phyloP scores from a whole-genome alignment of 2,888 invertebrate species.

The Octonoba sinensis region DNA sequence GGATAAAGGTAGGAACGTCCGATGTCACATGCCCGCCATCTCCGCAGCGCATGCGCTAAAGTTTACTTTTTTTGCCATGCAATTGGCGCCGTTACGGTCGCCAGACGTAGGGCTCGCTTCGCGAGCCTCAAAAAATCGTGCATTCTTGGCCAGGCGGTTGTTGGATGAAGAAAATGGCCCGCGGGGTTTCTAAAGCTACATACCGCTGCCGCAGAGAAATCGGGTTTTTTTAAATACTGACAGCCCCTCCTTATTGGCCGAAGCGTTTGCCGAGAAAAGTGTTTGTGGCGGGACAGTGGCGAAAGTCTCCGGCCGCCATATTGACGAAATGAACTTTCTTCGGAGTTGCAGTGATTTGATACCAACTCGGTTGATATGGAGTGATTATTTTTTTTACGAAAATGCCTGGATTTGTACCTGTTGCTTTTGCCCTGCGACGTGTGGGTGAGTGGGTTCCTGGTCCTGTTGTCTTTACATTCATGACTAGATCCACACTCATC shows the following conservation, averaged over 20 bases:
- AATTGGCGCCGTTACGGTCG: conserved; percentile 41
- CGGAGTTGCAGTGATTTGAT: conserved; percentile 31
- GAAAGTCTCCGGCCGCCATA: conserved; percentile 43
- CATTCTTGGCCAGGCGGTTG: conserved; percentile 49
- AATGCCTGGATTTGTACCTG: conserved; percentile 41
- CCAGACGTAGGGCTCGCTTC: conserved; percentile 25
- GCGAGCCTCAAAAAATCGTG: conserved; percentile 28
- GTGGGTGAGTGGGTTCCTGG: conserved; percentile 61
- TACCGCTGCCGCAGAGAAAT: conserved; percentile 35
- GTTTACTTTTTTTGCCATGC: background rate
- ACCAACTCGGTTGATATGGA: too few relatives aligned
- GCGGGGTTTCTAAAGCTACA: conserved; percentile 37
- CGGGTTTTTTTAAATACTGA: conserved; percentile 35
- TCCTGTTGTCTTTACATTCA: conserved; percentile 54
- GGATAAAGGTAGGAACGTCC: too few relatives aligned
- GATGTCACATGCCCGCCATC: background rate
- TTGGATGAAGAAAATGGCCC: conserved; percentile 50
- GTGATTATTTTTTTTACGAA: background rate
- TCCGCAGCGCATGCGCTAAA: conserved; percentile 31
- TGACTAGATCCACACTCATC: conserved; percentile 64
- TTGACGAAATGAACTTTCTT: conserved; percentile 26
- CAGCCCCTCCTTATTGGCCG: conserved; percentile 58
- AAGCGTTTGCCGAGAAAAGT: conserved; percentile 29
- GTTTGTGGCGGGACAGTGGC: conserved; percentile 39
- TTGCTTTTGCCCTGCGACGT: conserved; percentile 50